Evolutionary conservation across 2,888 invertebrate genomes (phyloP), one percentile per base, ranked within the genome.

Genomic region (Trachelus iudaicus): DNA sequence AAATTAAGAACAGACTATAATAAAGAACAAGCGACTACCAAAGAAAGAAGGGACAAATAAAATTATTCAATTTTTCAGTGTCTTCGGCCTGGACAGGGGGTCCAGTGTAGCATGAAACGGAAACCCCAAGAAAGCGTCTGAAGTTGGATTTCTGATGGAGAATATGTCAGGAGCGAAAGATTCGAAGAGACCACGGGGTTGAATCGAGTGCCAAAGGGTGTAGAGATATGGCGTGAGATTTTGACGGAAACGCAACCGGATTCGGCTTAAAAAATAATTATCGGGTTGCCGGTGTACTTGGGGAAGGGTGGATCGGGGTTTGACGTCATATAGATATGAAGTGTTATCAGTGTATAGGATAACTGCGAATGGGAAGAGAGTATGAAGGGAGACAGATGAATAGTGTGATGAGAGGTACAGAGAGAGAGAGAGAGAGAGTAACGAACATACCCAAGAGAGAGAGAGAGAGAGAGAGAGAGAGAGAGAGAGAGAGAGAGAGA

Each of bases 231-330:
- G 80, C n/a, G 79, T 79, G 77, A 83, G 75, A 69, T 75, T 79
- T 80, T 76, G 78, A 40, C 81, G 85, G 84, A 85, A 84, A 77
- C 81, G 81, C 76, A 78, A 79, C 77, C 81, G 82, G 83, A 86
- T 85, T 84, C 79, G 83, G 82, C 81, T 86, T 85, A 86, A 86
- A 85, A 85, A 84, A 85, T 84, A 86, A 86, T 86, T 85, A 85
- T 85, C 80, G 82, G 80, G 80, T 81, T 81, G 80, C 80, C 81
- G 77, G 33, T 71, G 71, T 71, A 71, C 34, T 34, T 33, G 71
- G 71, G 71, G 30, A 71, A 69, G 79, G 80, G 82, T 81, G 81
- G 80, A 77, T 79, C 78, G 73, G 81, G 76, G 80, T 76, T 80
- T 80, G 80, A 76, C 77, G 71, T 33, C 76, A 75, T 77, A 35